Evolutionary conservation across 1,140 invertebrate genomes (phyloP).

Genomic region (Colletes gigas): DNA sequence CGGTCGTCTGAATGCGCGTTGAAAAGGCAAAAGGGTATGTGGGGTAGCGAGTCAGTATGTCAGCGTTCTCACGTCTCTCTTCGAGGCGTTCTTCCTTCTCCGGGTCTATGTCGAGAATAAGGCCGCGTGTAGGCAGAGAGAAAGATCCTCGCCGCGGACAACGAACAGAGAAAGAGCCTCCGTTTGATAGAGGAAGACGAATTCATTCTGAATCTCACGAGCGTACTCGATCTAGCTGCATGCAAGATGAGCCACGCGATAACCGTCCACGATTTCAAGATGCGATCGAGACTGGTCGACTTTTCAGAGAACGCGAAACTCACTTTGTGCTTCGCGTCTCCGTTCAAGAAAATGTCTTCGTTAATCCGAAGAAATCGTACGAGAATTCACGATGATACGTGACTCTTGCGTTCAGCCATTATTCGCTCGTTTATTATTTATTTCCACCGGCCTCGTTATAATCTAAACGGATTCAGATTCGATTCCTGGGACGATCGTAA

Average conservation of each 20-base stretch:
- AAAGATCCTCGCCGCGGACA: slow-evolving; percentile 44
- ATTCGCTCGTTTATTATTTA: too few relatives aligned
- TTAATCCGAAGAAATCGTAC: too few relatives aligned
- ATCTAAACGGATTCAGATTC: too few relatives aligned
- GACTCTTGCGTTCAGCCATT: too few relatives aligned
- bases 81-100: slow-evolving; percentile 70
- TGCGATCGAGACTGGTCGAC: slow-evolving; percentile 20
- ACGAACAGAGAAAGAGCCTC: slow-evolving; percentile 43
- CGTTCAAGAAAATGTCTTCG: too few relatives aligned
- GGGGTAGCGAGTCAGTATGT: slow-evolving; percentile 82
- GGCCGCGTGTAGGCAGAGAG: slow-evolving; percentile 72
- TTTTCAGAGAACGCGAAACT: not conserved
- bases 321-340: too few relatives aligned
- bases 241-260: slow-evolving; percentile 12
- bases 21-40: slow-evolving; percentile 81
- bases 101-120: slow-evolving; percentile 73
- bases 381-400: too few relatives aligned
- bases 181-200: not conserved
- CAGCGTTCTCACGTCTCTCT: slow-evolving; percentile 78
- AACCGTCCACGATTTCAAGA: slow-evolving; percentile 18
- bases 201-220: slow-evolving; percentile 38
- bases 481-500: too few relatives aligned
- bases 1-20: slow-evolving; percentile 53
- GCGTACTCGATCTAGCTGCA: slow-evolving; percentile 11
- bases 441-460: too few relatives aligned